phyloP scores from a whole-genome alignment of 2,888 invertebrate genomes.

The Andrena trimmerana region DNA sequence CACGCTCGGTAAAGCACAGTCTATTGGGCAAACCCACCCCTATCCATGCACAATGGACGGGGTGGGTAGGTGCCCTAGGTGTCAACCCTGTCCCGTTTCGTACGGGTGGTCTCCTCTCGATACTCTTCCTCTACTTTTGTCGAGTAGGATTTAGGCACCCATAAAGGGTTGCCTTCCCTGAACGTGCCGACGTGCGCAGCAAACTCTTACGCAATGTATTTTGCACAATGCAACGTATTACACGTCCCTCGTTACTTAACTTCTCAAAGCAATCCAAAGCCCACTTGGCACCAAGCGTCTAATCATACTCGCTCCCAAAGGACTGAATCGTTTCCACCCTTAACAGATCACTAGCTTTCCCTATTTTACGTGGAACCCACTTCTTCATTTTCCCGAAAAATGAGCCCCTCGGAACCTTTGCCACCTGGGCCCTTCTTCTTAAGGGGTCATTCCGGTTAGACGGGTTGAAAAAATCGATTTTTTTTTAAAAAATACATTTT shows the following conservation, averaged over 20 bases:
- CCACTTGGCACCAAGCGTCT: background rate
- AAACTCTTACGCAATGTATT: constrained; percentile 21
- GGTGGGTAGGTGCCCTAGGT: constrained; percentile 75
- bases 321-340: background rate
- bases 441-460: too few species aligned
- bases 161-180: constrained; percentile 59
- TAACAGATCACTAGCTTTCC: too few species aligned
- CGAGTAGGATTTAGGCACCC: constrained; percentile 51
- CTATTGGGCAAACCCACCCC: constrained; percentile 69
- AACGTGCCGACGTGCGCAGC: constrained; percentile 17
- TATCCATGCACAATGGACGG: constrained; percentile 69
- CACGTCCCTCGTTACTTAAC: background rate
- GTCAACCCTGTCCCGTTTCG: constrained; percentile 80
- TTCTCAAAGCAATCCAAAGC: background rate
- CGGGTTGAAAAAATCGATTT: too few species aligned
- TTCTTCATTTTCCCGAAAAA: too few species aligned
- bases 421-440: too few species aligned
- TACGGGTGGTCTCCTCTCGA: constrained; percentile 74
- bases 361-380: too few species aligned
- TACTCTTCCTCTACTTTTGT: constrained; percentile 64
- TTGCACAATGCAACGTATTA: background rate
- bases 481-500: too few species aligned
- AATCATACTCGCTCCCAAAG: background rate
- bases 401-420: too few species aligned
- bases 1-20: constrained; percentile 83